Evolutionary conservation across 2,113 vertebrate genomes (phyloP), one percentile per base, ranked within the genome.

Genomic region (Pleuronectes platessa): DNA sequence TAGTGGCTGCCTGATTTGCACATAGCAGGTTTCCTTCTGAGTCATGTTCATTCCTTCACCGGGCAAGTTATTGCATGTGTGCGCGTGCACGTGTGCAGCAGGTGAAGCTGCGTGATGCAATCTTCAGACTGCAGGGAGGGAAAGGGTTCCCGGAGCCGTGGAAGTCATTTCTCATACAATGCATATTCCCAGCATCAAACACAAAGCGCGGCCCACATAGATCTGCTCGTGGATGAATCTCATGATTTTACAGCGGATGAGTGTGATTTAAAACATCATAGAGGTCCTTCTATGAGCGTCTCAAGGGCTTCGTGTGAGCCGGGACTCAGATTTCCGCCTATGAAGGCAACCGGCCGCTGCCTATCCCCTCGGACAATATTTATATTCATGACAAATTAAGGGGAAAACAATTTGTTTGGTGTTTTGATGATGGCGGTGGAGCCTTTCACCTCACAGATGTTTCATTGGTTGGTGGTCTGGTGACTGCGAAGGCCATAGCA

Each of bases 41-140:
- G 76, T 27, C 21, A 79, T 61, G 61, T 71, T 81, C 60, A 73
- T 68, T 83, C 73, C 64, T 64, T 71, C 37, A 74, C 74, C 24
- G 31, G 62, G 51, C 84, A 86, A 7, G 85, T 81, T 65, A 58
- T 40, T 51, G 12, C 56, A 54, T 62, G 53, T 5, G 17, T 7
- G 47, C 18, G 31, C 1, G 15, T 49, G 45, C 3, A 26, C 4
- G 21, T 20, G 62, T 49, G 37, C 5, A 13, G 35, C 49, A 69
- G 65, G 65, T 72, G 55, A 63, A 68, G 7, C 59, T 40, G 23
- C 9, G 69, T 77, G 63, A 42, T 12, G 11, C 24, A 53, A 55
- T 47, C 2, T 54, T 59, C n/a, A 6, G 49, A 17, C 37, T 37
- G 65, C 26, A 78, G 67, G 45, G 49, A 42, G 11, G 40, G 40